Evolutionary conservation across 2,797 vertebrate species (phyloP).

Genomic region (Phoebastria nigripes): DNA sequence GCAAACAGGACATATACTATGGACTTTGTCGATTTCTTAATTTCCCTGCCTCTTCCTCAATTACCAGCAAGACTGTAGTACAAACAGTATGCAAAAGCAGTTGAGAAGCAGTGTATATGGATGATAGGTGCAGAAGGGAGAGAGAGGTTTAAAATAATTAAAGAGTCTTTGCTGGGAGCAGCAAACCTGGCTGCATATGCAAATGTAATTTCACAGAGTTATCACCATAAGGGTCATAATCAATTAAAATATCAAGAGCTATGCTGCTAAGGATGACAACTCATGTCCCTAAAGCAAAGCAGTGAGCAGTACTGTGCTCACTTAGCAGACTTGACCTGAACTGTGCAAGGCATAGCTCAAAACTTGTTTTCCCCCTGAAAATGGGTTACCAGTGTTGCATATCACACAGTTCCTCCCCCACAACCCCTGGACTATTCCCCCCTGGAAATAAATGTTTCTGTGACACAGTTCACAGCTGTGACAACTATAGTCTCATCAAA

Average conservation of each 20-base stretch:
- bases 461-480: background rate
- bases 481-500: background rate
- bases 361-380: background rate
- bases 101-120: background rate
- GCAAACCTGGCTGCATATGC: background rate
- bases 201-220: background rate
- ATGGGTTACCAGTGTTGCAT: background rate
- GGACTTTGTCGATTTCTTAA: background rate
- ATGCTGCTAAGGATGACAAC: background rate
- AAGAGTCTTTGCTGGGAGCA: background rate
- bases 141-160: background rate
- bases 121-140: background rate
- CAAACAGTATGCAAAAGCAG: background rate
- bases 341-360: accelerated
- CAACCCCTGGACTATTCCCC: background rate
- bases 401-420: background rate
- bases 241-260: background rate
- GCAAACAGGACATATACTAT: background rate
- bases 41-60: background rate
- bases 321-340: background rate
- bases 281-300: background rate
- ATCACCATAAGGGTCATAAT: accelerated
- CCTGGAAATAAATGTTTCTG: background rate
- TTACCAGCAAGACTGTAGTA: background rate
- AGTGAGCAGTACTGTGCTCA: background rate